phyloP scores from a whole-genome alignment of 1,140 invertebrate species.

The Eubasilissa regina region DNA sequence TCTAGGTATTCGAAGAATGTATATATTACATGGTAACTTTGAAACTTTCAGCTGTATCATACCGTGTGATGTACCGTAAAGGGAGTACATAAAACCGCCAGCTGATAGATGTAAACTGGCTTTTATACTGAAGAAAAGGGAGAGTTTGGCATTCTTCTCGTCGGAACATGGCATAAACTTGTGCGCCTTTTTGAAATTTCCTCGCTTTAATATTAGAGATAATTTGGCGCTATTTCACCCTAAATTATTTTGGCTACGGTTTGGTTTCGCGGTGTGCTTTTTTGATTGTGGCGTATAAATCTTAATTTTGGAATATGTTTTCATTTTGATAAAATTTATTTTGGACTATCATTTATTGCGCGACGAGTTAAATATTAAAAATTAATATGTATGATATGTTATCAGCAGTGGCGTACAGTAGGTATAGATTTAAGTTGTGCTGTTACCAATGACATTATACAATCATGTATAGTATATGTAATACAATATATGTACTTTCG shows the following conservation, averaged over 20 bases:
- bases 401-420: no score
- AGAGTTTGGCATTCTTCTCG: conserved; percentile 56
- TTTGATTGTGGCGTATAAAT: neutral
- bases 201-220: conserved; percentile 54
- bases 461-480: no score
- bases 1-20: neutral
- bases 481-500: no score
- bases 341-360: no score
- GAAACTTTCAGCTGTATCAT: neutral
- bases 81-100: conserved; percentile 41
- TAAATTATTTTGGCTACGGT: conserved; percentile 56
- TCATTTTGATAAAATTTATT: no score
- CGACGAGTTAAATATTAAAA: no score
- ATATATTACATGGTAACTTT: no score
- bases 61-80: conserved; percentile 41
- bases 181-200: conserved; percentile 46
- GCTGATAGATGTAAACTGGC: conserved; percentile 43
- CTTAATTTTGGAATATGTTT: no score
- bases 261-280: conserved; percentile 3
- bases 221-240: conserved; percentile 40
- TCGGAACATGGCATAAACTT: conserved; percentile 40
- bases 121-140: conserved; percentile 49
- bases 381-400: no score
- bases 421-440: no score
- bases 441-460: no score